A percentile compares a stretch with the other conserved stretches of the same genome.
phyloP scores from a whole-genome alignment of 2,888 invertebrate species.

The Baronia brevicornis region DNA sequence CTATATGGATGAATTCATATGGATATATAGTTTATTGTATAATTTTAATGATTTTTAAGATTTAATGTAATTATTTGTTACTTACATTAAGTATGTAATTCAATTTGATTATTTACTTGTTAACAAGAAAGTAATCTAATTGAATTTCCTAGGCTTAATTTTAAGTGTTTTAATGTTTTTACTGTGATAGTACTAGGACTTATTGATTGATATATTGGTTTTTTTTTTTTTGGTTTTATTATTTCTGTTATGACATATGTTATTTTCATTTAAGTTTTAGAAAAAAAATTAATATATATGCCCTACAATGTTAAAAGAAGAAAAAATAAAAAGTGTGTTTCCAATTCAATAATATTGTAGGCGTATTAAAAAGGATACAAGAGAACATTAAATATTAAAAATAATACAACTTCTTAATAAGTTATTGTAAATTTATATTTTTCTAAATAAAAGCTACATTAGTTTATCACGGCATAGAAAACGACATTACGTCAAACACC shows the following conservation, averaged over 20 bases:
- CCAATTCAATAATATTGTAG: no score
- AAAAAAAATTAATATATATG: no score
- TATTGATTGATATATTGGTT: conserved; percentile 21
- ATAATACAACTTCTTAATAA: no score
- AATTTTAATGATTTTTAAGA: conserved; percentile 13
- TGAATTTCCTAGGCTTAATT: conserved; percentile 23
- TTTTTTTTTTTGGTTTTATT: conserved; percentile 14
- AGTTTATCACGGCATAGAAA: conserved; percentile 1
- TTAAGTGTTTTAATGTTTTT: conserved; percentile 56
- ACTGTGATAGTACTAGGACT: conserved; percentile 72
- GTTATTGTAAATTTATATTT: neutral
- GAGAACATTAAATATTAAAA: no score
- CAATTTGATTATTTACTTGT: conserved; percentile 13
- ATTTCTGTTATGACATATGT: conserved; percentile 9
- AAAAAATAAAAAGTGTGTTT: no score
- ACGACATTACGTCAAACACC: conserved; percentile 19
- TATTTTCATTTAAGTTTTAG: no score
- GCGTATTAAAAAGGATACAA: no score
- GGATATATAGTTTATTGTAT: conserved; percentile 7
- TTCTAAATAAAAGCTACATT: conserved; percentile 1
- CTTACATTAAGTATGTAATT: conserved; percentile 11
- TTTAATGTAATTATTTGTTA: conserved; percentile 9
- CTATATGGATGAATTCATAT: conserved; percentile 17
- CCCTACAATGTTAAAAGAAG: no score
- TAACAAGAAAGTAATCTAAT: conserved; percentile 14